A percentile compares a stretch with the other conserved stretches of the same genome.
Conservation (phyloP, 2,797 vertebrate genomes). For the Syngnathus acus region DNA sequence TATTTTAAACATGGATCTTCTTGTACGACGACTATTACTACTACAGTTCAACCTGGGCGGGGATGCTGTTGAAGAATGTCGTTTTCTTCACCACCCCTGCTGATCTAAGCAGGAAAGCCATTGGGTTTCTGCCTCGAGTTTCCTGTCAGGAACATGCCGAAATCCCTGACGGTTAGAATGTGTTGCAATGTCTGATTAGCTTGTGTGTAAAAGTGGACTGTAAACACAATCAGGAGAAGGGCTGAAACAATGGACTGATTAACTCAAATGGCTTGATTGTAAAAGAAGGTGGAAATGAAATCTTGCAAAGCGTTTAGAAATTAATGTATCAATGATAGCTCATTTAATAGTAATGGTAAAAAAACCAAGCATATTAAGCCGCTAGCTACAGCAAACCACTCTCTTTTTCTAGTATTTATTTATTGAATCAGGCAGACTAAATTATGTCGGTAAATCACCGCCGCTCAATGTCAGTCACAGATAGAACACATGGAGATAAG, state of each 20-base stretch:
- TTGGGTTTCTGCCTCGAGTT: conserved; percentile 60
- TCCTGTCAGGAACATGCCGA: conserved; percentile 64
- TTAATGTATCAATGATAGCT: too few relatives aligned
- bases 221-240: neutral
- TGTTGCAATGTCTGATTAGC: neutral
- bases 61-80: conserved; percentile 34
- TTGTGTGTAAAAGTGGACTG: neutral
- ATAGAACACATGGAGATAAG: neutral
- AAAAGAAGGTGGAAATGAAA: too few relatives aligned
- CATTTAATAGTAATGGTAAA: too few relatives aligned
- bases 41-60: conserved; percentile 33
- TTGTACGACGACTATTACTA: neutral
- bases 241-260: neutral
- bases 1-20: conserved; percentile 46
- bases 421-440: too few relatives aligned
- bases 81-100: conserved; percentile 50
- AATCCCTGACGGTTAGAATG: conserved; percentile 41
- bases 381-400: too few relatives aligned
- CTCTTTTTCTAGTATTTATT: too few relatives aligned
- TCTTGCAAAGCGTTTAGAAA: too few relatives aligned
- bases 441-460: neutral
- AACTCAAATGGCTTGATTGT: neutral
- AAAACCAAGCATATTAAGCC: too few relatives aligned
- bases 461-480: neutral
- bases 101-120: conserved; percentile 72